These are phyloP conservation scores for Molossus molossus DNA, from an alignment of 2,797 vertebrate genomes.

Conservation along the genomic window DNA sequence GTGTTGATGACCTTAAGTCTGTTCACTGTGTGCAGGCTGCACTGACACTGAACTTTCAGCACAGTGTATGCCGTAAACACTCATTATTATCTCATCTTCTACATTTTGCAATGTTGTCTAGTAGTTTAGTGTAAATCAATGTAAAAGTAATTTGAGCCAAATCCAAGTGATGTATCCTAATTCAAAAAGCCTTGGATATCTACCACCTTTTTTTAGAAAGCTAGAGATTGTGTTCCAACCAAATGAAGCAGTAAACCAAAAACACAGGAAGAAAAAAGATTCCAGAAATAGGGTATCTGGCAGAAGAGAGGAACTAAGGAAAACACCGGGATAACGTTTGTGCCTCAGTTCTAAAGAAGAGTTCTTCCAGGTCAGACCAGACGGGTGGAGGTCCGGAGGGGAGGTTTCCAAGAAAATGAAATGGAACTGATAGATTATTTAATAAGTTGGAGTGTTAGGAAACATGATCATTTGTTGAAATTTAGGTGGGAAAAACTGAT, in stretches of 20 bases:
- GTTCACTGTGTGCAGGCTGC: background rate
- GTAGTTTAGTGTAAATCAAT: background rate
- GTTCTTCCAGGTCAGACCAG: background rate
- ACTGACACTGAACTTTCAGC: background rate
- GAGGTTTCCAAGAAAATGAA: background rate
- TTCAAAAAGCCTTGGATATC: background rate
- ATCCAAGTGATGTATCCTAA: background rate
- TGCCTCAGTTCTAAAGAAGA: background rate
- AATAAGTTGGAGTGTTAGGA: background rate
- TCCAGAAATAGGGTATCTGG: background rate
- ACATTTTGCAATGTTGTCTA: conserved; percentile 10
- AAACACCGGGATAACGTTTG: background rate
- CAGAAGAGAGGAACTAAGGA: background rate
- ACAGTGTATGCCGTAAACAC: background rate
- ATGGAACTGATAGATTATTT: background rate
- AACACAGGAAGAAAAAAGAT: background rate
- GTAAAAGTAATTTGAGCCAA: conserved; percentile 26
- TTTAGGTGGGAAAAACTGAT: background rate
- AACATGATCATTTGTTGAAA: background rate
- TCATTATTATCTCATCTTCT: background rate
- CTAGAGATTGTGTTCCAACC: background rate
- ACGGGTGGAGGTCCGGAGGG: background rate
- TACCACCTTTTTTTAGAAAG: background rate
- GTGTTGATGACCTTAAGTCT: background rate
- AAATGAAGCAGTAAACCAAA: background rate